Evolutionary conservation across 2,797 vertebrate species (phyloP).

Genomic region (Spondyliosoma cantharus): DNA sequence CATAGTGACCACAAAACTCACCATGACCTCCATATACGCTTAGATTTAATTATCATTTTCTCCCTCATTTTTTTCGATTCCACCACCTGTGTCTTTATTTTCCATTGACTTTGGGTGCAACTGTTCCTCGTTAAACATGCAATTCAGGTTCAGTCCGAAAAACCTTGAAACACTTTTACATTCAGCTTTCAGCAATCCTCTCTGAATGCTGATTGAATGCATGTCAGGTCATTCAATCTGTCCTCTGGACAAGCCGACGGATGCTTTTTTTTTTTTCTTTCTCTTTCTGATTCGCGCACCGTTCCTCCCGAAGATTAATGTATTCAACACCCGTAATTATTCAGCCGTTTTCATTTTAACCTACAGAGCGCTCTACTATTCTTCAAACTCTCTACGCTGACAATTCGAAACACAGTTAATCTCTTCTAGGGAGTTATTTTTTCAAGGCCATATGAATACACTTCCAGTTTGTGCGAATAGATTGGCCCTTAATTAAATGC

Average conservation of each 20-base stretch:
- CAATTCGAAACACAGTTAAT: not conserved
- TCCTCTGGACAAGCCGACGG: not conserved
- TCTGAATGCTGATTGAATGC: conserved; percentile 14
- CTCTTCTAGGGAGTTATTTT: conserved; percentile 1
- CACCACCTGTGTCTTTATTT: not conserved
- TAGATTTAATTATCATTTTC: not conserved
- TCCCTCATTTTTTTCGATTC: not conserved
- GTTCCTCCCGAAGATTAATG: conserved; percentile 4
- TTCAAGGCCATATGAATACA: conserved; percentile 6
- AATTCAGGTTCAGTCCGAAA: not conserved
- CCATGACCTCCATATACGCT: not conserved
- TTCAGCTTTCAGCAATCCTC: not conserved
- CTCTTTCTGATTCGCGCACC: not conserved
- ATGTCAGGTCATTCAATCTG: not conserved
- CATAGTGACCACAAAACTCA: not conserved
- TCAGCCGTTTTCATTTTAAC: conserved; percentile 6
- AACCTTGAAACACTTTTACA: not conserved
- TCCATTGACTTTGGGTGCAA: not conserved
- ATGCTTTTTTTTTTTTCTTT: not conserved
- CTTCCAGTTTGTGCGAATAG: conserved; percentile 22
- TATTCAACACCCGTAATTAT: not conserved
- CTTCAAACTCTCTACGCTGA: conserved; percentile 11
- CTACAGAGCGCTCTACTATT: not conserved
- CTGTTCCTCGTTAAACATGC: not conserved
- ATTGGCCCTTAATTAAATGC: conserved; percentile 55